Base-by-base conservation (phyloP, 2,888 invertebrate genomes). In the Galeruca laticollis region DNA sequence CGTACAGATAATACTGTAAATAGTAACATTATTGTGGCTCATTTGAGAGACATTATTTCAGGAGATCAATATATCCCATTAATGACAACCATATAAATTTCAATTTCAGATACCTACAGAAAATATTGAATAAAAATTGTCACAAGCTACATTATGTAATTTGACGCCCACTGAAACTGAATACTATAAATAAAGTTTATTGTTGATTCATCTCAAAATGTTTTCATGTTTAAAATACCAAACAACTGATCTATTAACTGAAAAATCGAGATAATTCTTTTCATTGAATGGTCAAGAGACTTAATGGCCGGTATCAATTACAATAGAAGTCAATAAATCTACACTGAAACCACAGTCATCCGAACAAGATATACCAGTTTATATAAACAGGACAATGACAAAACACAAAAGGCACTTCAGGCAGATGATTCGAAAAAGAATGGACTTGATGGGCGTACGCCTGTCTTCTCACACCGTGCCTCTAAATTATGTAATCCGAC, bases 271-370 rank as follows among this genome's bases (percentile, higher is more conserved):
- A 6, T 18, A 21, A 49, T 13, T 20, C 51, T 54, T 21, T 52
- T 51, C 67, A 40, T 51, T 37, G 15, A 63, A 63, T 52, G 35
- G 35, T 33, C 54, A 26, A 63, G 37, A 49, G 49, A 67, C 60
- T 67, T 52, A 60, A 57, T 64, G 64, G 69, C 47, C 64, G 60
- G 69, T 60, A 37, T 51, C 64, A 60, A 31, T 65, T 64, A 69
- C 69, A 69, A 69, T 64, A 26, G 60, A 47, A 56, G 54, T 47
- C 60, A 60, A 69, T 69, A 69, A 69, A 69, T 69, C 64, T 64
- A 60, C 37, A 60, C 37, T 8, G 69, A 60, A 64, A 63, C 59
- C 37, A 57, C 57, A 60, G n/a, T 64, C 40, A 59, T 52, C 33
- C 56, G 63, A 15, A 37, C 59, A 52, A 64, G 61, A 61, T 61